A percentile compares a stretch with the other conserved stretches of the same genome.
Conservation (phyloP, 1,140 invertebrate species). For the Pemphigus obesinymphae region DNA sequence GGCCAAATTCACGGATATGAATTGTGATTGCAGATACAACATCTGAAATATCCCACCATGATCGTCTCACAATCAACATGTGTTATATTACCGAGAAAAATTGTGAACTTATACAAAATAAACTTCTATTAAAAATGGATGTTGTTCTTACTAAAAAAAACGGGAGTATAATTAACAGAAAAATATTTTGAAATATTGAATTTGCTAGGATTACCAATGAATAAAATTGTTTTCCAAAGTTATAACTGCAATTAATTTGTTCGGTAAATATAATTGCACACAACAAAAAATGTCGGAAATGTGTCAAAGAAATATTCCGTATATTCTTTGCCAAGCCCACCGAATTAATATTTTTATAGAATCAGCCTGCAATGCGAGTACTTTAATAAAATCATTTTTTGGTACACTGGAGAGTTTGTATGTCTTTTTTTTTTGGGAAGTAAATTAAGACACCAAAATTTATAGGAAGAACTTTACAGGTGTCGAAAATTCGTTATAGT, state of each 20-base stretch:
- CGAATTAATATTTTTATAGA: too few species aligned
- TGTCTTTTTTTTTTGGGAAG: too few species aligned
- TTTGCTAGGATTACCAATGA: slow-evolving; percentile 2
- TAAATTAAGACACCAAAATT: too few species aligned
- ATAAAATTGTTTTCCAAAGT: slow-evolving; percentile 31
- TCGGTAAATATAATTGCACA: slow-evolving; percentile 2
- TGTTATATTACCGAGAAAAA: slow-evolving; percentile 17
- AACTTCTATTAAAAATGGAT: slow-evolving; percentile 28
- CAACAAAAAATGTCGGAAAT: too few species aligned
- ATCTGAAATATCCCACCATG: slow-evolving; percentile 12
- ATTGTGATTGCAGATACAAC: slow-evolving; percentile 26
- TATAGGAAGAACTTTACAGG: too few species aligned
- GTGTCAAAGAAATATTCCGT: too few species aligned
- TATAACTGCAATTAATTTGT: slow-evolving; percentile 5
- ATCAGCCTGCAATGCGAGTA: too few species aligned
- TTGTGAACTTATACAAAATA: slow-evolving; percentile 8
- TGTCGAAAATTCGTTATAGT: too few species aligned
- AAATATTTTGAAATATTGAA: slow-evolving; percentile 4
- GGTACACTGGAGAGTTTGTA: too few species aligned
- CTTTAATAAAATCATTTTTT: too few species aligned
- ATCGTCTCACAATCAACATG: slow-evolving; percentile 17
- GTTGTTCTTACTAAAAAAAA: slow-evolving; percentile 31
- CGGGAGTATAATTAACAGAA: background rate
- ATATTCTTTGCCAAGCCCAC: too few species aligned
- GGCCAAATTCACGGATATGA: too few species aligned